phyloP scores from a whole-genome alignment of 2,888 invertebrate genomes.

The Ecliptopera silaceata region DNA sequence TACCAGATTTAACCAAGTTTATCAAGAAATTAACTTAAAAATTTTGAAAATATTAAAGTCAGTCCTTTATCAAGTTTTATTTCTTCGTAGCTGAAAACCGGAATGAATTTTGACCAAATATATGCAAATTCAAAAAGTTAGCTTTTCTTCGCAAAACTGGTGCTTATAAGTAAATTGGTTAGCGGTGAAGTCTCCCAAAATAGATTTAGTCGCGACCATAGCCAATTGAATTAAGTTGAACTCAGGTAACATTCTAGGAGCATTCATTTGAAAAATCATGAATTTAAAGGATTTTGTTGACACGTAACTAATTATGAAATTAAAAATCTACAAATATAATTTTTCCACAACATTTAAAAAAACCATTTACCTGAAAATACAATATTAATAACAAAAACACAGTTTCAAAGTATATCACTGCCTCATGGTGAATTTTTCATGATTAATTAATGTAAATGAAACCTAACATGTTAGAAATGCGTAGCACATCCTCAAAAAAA shows the following conservation, averaged over 20 bases:
- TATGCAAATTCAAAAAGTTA: constrained; percentile 66
- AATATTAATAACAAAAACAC: too few relatives aligned
- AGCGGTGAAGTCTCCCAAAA: constrained; percentile 69
- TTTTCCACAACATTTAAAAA: too few relatives aligned
- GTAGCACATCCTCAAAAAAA: too few relatives aligned
- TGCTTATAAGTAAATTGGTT: constrained; percentile 66
- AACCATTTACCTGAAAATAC: too few relatives aligned
- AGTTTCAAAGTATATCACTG: too few relatives aligned
- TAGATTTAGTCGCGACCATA: constrained; percentile 70
- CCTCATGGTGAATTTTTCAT: too few relatives aligned
- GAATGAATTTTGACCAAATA: constrained; percentile 43
- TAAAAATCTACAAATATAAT: too few relatives aligned
- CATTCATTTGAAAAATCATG: constrained; percentile 61
- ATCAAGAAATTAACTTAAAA: neutral
- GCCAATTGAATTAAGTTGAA: constrained; percentile 73
- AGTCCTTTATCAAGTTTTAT: constrained; percentile 8
- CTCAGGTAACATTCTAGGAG: constrained; percentile 72
- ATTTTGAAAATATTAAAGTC: constrained; percentile 6
- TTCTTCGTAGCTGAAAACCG: constrained; percentile 24
- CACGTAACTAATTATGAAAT: constrained; percentile 5
- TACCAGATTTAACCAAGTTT: too few relatives aligned
- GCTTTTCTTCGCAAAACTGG: constrained; percentile 56
- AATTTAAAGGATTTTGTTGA: constrained; percentile 45
- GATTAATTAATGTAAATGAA: too few relatives aligned
- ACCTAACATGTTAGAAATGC: too few relatives aligned